A percentile compares a stretch with the other conserved stretches of the same genome.
These are phyloP conservation scores for Antheraea pernyi DNA, from an alignment of 1,140 invertebrate species.

Conservation along the genomic window DNA sequence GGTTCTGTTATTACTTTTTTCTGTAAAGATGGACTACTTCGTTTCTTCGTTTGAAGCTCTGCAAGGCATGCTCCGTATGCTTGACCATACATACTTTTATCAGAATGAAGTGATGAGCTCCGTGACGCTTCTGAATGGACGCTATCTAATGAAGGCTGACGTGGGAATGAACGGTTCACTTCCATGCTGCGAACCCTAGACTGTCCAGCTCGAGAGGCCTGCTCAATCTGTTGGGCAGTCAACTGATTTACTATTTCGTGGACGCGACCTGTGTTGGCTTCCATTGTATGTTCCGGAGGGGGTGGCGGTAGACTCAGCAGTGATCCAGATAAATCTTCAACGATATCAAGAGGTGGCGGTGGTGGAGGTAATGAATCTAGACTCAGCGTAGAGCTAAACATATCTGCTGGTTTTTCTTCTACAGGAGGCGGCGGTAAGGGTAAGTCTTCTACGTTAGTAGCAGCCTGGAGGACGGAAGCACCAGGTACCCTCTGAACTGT, in stretches of 20 bases:
- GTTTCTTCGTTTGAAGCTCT: conserved; percentile 61
- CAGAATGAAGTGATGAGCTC: conserved; percentile 59
- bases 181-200: conserved; percentile 35
- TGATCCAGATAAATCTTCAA: conserved; percentile 82
- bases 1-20: conserved; percentile 48
- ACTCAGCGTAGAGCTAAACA: conserved; percentile 88
- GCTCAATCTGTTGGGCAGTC: conserved; percentile 59
- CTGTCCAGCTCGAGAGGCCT: conserved; percentile 49
- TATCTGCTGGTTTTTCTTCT: conserved; percentile 54
- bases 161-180: conserved; percentile 44
- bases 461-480: conserved; percentile 7
- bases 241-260: conserved; percentile 64
- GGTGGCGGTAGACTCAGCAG: conserved; percentile 86
- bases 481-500: conserved; percentile 32
- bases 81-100: conserved; percentile 57
- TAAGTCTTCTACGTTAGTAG: conserved; percentile 43
- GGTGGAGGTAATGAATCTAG: conserved; percentile 88
- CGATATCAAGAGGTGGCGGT: conserved; percentile 84
- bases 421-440: conserved; percentile 82
- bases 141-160: conserved; percentile 64
- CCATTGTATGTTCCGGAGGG: conserved; percentile 76
- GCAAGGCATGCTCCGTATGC: conserved; percentile 63
- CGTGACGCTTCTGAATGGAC: conserved; percentile 55
- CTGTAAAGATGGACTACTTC: conserved; percentile 50
- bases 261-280: conserved; percentile 47